A percentile compares a stretch with the other conserved stretches of the same genome.
These are phyloP conservation scores for Napeogenes sylphis DNA, from an alignment of 2,888 invertebrate species.

Conservation along the genomic window DNA sequence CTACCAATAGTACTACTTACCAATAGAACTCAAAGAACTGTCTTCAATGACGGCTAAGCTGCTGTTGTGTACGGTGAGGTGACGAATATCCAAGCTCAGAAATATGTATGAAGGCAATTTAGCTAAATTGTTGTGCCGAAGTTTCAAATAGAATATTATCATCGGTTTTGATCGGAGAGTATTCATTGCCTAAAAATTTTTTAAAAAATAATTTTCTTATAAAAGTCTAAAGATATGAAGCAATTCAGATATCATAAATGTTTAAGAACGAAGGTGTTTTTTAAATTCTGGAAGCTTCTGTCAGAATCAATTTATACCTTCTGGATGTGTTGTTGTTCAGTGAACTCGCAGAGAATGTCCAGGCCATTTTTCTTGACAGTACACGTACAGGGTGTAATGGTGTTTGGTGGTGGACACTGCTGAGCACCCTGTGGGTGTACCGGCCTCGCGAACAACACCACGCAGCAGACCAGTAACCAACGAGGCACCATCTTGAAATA, in stretches of 20 bases:
- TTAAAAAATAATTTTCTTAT: background rate
- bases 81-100: constrained; percentile 90
- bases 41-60: constrained; percentile 92
- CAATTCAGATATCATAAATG: no score
- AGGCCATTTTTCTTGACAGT: constrained; percentile 92
- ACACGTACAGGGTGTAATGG: constrained; percentile 89
- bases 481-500: constrained; percentile 68
- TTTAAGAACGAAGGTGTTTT: no score
- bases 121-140: constrained; percentile 90
- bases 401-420: constrained; percentile 85
- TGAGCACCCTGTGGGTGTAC: constrained; percentile 76
- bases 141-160: constrained; percentile 91
- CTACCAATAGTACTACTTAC: constrained; percentile 64
- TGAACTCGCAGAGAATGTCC: constrained; percentile 92
- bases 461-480: constrained; percentile 74
- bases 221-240: no score
- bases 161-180: constrained; percentile 87
- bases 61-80: constrained; percentile 92
- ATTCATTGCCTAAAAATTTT: constrained; percentile 82
- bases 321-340: constrained; percentile 86
- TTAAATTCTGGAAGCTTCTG: no score
- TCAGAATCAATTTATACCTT: constrained; percentile 44
- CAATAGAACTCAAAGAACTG: constrained; percentile 90
- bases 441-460: constrained; percentile 73
- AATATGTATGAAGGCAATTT: constrained; percentile 92